Conservation (phyloP, 2,113 vertebrate genomes). For the Pristiophorus japonicus region DNA sequence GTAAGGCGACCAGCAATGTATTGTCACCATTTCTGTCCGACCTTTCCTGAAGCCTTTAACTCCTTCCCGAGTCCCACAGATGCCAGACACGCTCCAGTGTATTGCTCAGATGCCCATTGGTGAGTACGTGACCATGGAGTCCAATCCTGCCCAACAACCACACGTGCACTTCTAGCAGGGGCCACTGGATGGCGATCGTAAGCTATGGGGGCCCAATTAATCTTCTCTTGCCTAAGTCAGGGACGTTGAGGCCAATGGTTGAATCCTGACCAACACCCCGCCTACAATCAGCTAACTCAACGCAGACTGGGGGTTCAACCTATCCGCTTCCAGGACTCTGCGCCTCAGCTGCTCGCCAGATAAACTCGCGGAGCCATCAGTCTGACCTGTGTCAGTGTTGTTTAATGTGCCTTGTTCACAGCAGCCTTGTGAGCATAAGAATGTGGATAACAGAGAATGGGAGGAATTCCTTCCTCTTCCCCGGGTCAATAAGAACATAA, state of each 20-base stretch:
- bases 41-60: neutral
- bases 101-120: neutral
- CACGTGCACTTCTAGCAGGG: too few species aligned
- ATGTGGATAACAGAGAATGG: neutral
- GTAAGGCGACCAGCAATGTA: neutral
- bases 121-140: neutral
- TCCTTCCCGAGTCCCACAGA: neutral
- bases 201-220: too few species aligned
- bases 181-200: too few species aligned
- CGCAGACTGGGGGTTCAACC: neutral
- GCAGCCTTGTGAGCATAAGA: neutral
- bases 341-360: neutral
- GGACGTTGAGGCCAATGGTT: too few species aligned
- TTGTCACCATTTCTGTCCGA: neutral
- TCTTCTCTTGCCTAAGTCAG: too few species aligned
- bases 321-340: neutral
- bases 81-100: neutral
- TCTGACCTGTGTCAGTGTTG: neutral
- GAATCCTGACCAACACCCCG: too few species aligned
- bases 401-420: neutral
- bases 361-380: neutral
- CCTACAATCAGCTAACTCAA: too few species aligned
- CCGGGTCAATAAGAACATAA: neutral
- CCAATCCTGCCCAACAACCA: neutral
- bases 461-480: neutral